Conservation (phyloP, 53 echinoderm and acorn worm species). For the Antedon mediterranea region DNA sequence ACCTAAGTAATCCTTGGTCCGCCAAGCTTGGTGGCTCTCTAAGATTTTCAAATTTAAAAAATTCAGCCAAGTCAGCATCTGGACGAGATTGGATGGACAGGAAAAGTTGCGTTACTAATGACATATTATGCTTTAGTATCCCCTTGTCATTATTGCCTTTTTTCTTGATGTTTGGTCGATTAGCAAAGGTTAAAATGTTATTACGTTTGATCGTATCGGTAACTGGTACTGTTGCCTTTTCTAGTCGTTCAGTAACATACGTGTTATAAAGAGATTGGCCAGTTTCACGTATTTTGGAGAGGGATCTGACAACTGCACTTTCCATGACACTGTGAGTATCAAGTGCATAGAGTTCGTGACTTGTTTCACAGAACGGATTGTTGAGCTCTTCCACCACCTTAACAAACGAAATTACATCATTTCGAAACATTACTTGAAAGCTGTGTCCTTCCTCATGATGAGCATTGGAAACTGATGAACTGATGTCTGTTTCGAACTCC, state of each 20-base stretch:
- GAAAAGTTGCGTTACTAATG: slow-evolving; percentile 4
- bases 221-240: too few species aligned
- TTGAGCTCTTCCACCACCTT: slow-evolving; percentile 9
- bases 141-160: slow-evolving; percentile 5
- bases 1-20: slow-evolving; percentile 1
- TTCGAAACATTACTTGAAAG: slow-evolving; percentile 10
- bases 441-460: slow-evolving; percentile 8
- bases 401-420: slow-evolving; percentile 13
- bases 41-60: slow-evolving; percentile 4
- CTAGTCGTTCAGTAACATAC: slow-evolving; percentile 2
- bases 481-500: slow-evolving; percentile 1
- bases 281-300: neutral
- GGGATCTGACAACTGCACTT: neutral
- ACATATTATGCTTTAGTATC: slow-evolving; percentile 4
- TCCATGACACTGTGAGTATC: slow-evolving; percentile 13
- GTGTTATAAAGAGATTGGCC: too few species aligned
- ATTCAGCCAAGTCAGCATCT: slow-evolving; percentile 2
- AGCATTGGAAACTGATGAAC: slow-evolving; percentile 1
- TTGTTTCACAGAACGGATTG: slow-evolving; percentile 10
- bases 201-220: too few species aligned
- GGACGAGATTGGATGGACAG: slow-evolving; percentile 9
- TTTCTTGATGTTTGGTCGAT: neutral
- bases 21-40: slow-evolving; percentile 3
- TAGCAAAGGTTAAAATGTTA: neutral
- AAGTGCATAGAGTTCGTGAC: slow-evolving; percentile 9